phyloP scores from a whole-genome alignment of 1,140 invertebrate species.

The Megalopta genalis region DNA sequence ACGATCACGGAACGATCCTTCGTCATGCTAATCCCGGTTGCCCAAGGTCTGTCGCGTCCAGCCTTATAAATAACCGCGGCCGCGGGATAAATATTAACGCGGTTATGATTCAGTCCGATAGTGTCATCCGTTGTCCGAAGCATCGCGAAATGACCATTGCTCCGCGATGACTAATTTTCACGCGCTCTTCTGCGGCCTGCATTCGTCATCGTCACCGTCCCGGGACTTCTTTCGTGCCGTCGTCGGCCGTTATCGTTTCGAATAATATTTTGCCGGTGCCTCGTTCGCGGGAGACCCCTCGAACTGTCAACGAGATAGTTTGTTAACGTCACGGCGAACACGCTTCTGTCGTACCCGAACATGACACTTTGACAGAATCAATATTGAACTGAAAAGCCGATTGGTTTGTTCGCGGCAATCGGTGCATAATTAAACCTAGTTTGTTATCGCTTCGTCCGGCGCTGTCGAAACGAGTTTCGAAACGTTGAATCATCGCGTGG shows the following conservation, averaged over 20 bases:
- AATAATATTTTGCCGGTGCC: no score
- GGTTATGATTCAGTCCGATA: conserved; percentile 30
- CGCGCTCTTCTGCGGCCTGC: background rate
- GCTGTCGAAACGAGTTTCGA: background rate
- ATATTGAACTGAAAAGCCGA: no score
- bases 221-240: no score
- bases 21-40: conserved; percentile 22
- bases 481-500: background rate
- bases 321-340: no score
- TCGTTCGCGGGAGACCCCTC: no score
- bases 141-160: background rate
- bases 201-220: conserved; percentile 12
- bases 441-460: background rate
- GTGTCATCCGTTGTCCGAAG: background rate
- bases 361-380: no score
- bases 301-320: no score
- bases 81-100: conserved; percentile 14
- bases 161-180: conserved; percentile 13
- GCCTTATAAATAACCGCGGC: conserved; percentile 37
- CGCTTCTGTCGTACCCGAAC: no score
- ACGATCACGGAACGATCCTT: background rate
- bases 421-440: background rate
- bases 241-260: no score
- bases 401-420: background rate
- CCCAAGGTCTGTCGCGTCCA: conserved; percentile 21